Conservation (phyloP, 2,888 invertebrate genomes). For the Zeuzera pyrina region DNA sequence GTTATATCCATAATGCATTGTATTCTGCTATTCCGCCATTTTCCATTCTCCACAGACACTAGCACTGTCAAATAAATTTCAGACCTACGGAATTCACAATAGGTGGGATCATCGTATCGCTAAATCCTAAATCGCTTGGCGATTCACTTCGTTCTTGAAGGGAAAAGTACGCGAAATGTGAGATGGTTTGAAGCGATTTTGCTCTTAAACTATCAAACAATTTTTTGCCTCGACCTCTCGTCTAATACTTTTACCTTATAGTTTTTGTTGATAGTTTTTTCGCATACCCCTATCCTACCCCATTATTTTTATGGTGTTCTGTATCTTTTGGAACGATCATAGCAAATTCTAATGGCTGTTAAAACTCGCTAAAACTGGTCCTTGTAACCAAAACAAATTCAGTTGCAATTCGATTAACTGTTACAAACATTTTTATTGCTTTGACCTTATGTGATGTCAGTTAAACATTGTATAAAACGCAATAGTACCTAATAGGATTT, state of each 20-base stretch:
- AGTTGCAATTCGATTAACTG: slow-evolving; percentile 33
- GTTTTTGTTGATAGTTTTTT: slow-evolving; percentile 66
- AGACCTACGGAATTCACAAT: slow-evolving; percentile 67
- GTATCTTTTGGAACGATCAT: slow-evolving; percentile 52
- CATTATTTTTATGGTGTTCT: slow-evolving; percentile 62
- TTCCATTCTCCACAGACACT: slow-evolving; percentile 72
- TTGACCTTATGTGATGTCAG: no score
- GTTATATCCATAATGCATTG: slow-evolving; percentile 65
- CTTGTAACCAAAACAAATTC: slow-evolving; percentile 55
- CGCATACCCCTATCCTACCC: slow-evolving; percentile 55
- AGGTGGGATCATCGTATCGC: slow-evolving; percentile 51
- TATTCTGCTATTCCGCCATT: slow-evolving; percentile 68
- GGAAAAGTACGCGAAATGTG: slow-evolving; percentile 31
- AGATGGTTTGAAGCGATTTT: slow-evolving; percentile 41
- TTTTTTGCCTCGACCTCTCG: slow-evolving; percentile 60
- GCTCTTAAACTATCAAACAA: slow-evolving; percentile 30
- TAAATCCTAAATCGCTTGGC: slow-evolving; percentile 54
- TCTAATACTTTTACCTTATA: slow-evolving; percentile 48
- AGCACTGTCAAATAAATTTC: slow-evolving; percentile 71
- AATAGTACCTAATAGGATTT: no score
- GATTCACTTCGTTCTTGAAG: slow-evolving; percentile 30
- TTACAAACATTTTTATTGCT: slow-evolving; percentile 24
- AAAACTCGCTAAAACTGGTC: slow-evolving; percentile 39
- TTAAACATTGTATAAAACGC: no score
- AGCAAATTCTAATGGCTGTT: slow-evolving; percentile 61